These are phyloP conservation scores for Labrus mixtus DNA, from an alignment of 2,113 vertebrate species.

Conservation along the genomic window DNA sequence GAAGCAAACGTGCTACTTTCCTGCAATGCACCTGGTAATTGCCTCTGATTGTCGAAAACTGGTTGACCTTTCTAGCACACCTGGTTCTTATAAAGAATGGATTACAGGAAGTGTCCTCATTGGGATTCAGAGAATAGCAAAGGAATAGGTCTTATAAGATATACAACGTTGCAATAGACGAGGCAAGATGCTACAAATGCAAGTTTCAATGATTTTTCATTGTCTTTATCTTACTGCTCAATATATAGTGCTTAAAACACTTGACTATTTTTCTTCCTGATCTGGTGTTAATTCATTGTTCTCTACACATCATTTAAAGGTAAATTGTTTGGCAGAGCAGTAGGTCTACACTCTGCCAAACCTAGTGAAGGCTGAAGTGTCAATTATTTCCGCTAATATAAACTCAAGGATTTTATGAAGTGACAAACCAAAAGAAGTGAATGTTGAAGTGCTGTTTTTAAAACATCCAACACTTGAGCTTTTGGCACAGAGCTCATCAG, in stretches of 20 bases:
- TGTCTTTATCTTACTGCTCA: no score
- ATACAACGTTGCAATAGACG: not conserved
- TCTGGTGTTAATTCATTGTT: not conserved
- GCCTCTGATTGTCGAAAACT: conserved; percentile 22
- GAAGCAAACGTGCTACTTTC: not conserved
- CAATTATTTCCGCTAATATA: not conserved
- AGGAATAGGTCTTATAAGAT: not conserved
- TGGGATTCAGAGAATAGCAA: not conserved
- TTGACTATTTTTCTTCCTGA: not conserved
- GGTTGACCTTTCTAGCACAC: conserved; percentile 44
- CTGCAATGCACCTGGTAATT: not conserved
- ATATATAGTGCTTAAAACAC: not conserved
- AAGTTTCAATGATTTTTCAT: no score
- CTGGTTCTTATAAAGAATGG: conserved; percentile 32
- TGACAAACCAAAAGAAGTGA: no score
- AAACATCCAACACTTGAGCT: not conserved
- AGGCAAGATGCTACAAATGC: no score
- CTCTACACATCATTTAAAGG: not conserved
- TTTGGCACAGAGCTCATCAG: not conserved
- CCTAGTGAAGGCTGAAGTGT: not conserved
- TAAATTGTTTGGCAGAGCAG: not conserved
- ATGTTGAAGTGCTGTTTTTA: not conserved
- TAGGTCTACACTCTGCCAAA: not conserved
- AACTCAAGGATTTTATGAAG: not conserved
- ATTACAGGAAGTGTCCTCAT: conserved; percentile 20